Evolutionary conservation across 2,888 invertebrate species (phyloP).

Genomic region (Nasonovia ribisnigri): DNA sequence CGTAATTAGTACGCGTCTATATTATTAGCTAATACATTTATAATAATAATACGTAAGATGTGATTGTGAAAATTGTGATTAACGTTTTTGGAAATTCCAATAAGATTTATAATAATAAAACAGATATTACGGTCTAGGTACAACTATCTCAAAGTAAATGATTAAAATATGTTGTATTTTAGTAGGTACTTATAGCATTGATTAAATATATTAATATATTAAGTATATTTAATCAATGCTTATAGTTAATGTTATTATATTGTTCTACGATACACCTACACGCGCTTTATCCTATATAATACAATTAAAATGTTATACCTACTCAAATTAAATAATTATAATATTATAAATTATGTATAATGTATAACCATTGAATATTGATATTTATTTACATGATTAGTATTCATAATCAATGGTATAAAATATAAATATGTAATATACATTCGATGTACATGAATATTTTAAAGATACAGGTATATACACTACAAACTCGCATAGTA

Average conservation of each 20-base stretch:
- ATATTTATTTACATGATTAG: not conserved
- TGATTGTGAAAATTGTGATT: not conserved
- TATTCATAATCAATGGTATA: not conserved
- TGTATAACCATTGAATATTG: not conserved
- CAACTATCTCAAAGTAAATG: not conserved
- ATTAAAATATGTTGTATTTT: not conserved
- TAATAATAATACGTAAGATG: not conserved
- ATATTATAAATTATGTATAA: not conserved
- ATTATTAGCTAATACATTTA: not conserved
- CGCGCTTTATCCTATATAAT: not conserved
- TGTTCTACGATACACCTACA: not conserved
- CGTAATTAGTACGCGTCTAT: not conserved
- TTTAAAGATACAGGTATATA: not conserved
- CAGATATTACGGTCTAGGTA: not conserved
- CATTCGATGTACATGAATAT: not conserved
- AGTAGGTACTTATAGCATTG: too few relatives aligned
- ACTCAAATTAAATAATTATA: not conserved
- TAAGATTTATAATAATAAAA: not conserved
- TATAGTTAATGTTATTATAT: not conserved
- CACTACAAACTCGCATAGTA: not conserved
- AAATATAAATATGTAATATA: not conserved
- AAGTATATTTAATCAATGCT: too few relatives aligned
- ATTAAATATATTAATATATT: too few relatives aligned
- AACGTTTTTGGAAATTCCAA: not conserved
- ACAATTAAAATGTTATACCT: not conserved